A percentile compares a stretch with the other conserved stretches of the same genome.
Evolutionary conservation across 1,140 invertebrate genomes (phyloP).

Genomic region (Drosophila ananassae): DNA sequence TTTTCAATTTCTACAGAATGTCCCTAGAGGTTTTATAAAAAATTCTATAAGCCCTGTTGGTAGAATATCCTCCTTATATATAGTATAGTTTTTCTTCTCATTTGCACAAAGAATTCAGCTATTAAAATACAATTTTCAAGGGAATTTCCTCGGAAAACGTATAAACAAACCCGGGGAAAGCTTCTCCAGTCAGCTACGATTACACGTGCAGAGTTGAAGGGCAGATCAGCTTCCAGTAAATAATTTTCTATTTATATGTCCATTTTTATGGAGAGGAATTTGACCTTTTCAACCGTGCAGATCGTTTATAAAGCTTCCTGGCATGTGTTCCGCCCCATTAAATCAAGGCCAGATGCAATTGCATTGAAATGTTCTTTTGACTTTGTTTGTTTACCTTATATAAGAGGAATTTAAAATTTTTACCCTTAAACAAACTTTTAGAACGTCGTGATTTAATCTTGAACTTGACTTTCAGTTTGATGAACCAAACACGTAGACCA

Average conservation of each 20-base stretch:
- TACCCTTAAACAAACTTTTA: conserved; percentile 57
- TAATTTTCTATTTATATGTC: conserved; percentile 19
- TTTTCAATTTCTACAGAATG: not conserved
- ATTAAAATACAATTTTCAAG: conserved; percentile 24
- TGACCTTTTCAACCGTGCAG: conserved; percentile 25
- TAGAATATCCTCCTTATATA: too few species aligned
- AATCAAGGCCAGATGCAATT: conserved; percentile 51
- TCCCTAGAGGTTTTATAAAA: too few species aligned
- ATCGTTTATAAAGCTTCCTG: conserved; percentile 18
- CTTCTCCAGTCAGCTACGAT: conserved; percentile 16
- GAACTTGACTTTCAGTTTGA: conserved; percentile 66
- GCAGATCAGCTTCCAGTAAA: conserved; percentile 19
- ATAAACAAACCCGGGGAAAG: conserved; percentile 21
- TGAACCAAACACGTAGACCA: conserved; percentile 12
- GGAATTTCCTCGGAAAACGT: conserved; percentile 22
- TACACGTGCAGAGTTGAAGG: conserved; percentile 33
- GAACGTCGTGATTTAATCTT: conserved; percentile 50
- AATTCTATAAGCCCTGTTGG: too few species aligned
- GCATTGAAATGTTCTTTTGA: conserved; percentile 49
- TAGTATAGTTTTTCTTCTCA: not conserved
- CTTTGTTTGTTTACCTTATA: conserved; percentile 66
- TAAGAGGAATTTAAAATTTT: conserved; percentile 30
- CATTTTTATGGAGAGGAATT: conserved; percentile 11
- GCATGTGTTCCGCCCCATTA: conserved; percentile 13
- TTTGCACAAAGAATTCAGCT: not conserved